phyloP scores from a whole-genome alignment of 2,888 invertebrate genomes.

The Chelonus formosanus region DNA sequence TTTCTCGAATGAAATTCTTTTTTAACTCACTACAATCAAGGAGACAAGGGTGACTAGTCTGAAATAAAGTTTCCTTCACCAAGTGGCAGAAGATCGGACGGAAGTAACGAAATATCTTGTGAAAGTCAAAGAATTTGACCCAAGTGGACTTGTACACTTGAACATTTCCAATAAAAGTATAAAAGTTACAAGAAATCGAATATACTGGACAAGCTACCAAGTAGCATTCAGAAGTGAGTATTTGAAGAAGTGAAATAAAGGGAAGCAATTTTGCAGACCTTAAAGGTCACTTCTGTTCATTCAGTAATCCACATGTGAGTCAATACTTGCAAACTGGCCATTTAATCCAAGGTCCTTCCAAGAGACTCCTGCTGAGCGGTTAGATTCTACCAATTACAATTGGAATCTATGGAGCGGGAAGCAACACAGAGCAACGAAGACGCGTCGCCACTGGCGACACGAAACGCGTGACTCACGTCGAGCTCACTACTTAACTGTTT shows the following conservation, averaged over 20 bases:
- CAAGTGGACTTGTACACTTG: too few species aligned
- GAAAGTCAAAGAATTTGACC: too few species aligned
- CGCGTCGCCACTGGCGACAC: conserved; percentile 37
- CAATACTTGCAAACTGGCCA: background rate
- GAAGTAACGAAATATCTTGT: too few species aligned
- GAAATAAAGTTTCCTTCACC: background rate
- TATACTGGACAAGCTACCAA: too few species aligned
- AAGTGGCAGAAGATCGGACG: too few species aligned
- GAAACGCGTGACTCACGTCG: conserved; percentile 40
- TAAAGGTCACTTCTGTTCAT: background rate
- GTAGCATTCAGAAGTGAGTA: too few species aligned
- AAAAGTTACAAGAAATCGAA: too few species aligned
- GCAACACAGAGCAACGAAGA: conserved; percentile 12
- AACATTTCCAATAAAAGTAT: too few species aligned
- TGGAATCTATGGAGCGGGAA: background rate
- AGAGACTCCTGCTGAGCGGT: background rate
- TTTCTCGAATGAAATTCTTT: background rate
- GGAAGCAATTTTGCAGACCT: background rate
- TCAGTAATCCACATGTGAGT: background rate
- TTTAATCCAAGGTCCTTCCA: background rate
- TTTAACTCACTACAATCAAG: background rate
- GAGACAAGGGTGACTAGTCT: background rate
- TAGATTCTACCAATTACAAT: too few species aligned
- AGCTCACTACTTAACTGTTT: conserved; percentile 39
- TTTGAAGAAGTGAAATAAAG: too few species aligned